Base-by-base conservation (phyloP, 1,140 invertebrate species). In the Bombus superbus region DNA sequence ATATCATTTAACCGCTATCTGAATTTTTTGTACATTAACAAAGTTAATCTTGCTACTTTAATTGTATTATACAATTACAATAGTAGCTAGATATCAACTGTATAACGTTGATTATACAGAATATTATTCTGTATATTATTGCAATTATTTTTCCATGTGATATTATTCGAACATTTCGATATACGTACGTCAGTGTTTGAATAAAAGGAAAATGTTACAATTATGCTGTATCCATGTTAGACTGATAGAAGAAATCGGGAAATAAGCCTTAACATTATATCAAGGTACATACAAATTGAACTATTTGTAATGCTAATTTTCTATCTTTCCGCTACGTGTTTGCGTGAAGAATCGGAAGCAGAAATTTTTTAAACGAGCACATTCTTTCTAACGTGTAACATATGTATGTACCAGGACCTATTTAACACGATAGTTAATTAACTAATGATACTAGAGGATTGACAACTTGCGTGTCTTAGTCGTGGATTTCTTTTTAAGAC, bases 271-370 rank as follows among this genome's bases (percentile, higher is more conserved):
- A 13, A n/a, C 38, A 11, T 40, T 71, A 10, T 28, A 35, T 22
- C 18, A 68, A 32, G 18, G 28, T 62, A 13, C 28, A n/a, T 62
- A 62, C 28, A 62, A 28, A 28, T n/a, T 10, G 10, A n/a, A 62
- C 59, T 62, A 62, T 62, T 62, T n/a, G 59, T n/a, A 62, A 62
- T n/a, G 28, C 28, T 62, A 62, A 35, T 22, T 22, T 8, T 22
- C 66, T 68, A 35, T 35, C 32, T 38, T 68, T 15, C 1, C 18
- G 9, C 66, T 68, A 22, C 32, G 15, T 68, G 8, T 38, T 38
- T 53, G 81, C 40, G 85, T 66, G 68, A 66, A 66, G 5, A 32
- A 66, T 35, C n/a, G n/a, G 35, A 66, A 66, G 64, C 64, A 66
- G 5, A 35, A 35, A 66, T 18, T 8, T 66, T 62, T 62, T n/a